Percentiles rank a stretch among this genome's conserved stretches.
Conservation (phyloP, 2,113 vertebrate species). For the Poicephalus gulielmi region DNA sequence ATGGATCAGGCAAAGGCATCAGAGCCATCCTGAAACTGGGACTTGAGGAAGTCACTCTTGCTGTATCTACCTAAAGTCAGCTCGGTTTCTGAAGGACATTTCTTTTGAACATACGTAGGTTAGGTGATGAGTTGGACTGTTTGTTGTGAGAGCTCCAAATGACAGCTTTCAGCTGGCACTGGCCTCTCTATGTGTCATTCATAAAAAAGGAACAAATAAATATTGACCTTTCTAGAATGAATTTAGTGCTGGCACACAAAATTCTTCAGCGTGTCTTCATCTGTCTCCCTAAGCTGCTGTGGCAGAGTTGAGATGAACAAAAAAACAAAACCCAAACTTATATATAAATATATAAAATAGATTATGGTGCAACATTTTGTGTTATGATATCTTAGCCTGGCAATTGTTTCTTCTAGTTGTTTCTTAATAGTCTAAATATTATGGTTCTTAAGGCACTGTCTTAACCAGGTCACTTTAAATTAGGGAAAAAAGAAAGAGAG, state of each 20-base stretch:
- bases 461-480: not conserved
- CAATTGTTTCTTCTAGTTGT: not conserved
- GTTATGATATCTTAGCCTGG: not conserved
- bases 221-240: not conserved
- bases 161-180: not conserved
- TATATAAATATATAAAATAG: not conserved
- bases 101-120: not conserved
- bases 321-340: not conserved
- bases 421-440: not conserved
- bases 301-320: not conserved
- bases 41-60: not conserved
- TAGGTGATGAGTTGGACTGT: not conserved
- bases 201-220: not conserved
- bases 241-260: not conserved
- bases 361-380: not conserved
- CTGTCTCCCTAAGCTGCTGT: not conserved
- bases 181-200: not conserved
- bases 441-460: not conserved
- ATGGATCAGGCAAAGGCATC: not conserved
- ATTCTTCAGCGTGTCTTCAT: not conserved
- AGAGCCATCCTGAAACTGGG: not conserved
- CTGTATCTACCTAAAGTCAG: not conserved
- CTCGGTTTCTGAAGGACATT: not conserved
- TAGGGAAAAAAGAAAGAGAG: rapidly evolving
- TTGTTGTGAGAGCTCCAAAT: not conserved